Conservation (phyloP, 2,888 invertebrate species). For the Deroplatys truncata region DNA sequence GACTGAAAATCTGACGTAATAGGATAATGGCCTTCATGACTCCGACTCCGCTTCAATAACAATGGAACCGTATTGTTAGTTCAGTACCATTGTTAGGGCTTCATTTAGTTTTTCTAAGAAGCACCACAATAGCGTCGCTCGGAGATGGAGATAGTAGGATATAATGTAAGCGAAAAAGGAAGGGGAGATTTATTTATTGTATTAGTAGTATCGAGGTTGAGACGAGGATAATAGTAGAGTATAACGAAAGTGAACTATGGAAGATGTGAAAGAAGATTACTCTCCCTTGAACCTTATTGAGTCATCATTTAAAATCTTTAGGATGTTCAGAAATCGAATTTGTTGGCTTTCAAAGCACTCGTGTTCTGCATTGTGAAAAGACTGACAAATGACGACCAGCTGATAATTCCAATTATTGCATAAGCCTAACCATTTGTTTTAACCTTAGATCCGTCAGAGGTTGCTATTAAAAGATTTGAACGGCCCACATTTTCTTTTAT, state of each 20-base stretch:
- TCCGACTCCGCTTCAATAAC: background rate
- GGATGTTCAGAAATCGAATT: background rate
- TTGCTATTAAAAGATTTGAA: no score
- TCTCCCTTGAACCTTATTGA: background rate
- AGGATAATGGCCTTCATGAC: background rate
- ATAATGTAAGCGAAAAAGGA: background rate
- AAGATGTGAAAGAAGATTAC: background rate
- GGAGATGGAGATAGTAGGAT: background rate
- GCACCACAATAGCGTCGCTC: background rate
- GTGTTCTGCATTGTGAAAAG: no score
- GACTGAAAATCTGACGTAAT: background rate
- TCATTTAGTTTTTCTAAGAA: background rate
- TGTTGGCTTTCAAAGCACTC: background rate
- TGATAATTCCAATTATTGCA: no score
- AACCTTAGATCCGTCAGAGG: no score
- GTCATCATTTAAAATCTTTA: background rate
- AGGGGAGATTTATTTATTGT: background rate
- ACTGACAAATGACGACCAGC: no score
- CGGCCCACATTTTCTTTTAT: no score
- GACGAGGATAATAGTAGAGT: background rate
- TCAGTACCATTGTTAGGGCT: background rate
- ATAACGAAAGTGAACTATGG: background rate
- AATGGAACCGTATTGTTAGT: background rate
- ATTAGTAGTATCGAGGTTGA: background rate
- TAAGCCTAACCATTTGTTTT: no score